Conservation (phyloP, 2,797 vertebrate genomes). For the Neosilurus hyrtlii region DNA sequence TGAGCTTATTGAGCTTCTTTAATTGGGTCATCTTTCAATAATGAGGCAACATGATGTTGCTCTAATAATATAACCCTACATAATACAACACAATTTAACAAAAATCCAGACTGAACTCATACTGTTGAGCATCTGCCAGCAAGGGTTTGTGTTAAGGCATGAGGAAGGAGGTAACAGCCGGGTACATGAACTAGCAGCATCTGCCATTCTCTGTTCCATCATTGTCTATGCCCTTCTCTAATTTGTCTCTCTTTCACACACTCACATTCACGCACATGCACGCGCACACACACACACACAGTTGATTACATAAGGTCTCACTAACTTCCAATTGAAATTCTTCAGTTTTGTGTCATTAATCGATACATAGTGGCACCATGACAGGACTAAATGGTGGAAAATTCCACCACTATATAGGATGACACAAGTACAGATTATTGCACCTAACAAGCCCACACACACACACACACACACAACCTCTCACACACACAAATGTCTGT, state of each 20-base stretch:
- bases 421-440: conserved; percentile 27
- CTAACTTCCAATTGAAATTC: conserved; percentile 50
- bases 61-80: neutral
- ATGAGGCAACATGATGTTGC: conserved; percentile 4
- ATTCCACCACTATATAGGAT: conserved; percentile 35
- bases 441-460: conserved; percentile 40
- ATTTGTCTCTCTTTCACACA: neutral
- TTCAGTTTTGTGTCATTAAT: conserved; percentile 60
- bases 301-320: conserved; percentile 41
- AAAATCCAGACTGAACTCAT: neutral
- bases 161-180: neutral
- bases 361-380: conserved; percentile 62
- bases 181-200: conserved; percentile 3
- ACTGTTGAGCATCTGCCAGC: conserved; percentile 4
- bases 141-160: neutral
- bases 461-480: no score
- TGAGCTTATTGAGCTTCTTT: conserved; percentile 20
- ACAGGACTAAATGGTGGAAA: conserved; percentile 50
- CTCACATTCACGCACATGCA: no score
- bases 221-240: conserved; percentile 2
- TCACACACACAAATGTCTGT: conserved; percentile 40
- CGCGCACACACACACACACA: neutral
- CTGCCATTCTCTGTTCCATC: conserved; percentile 16
- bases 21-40: conserved; percentile 23
- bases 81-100: neutral